Evolutionary conservation across 2,113 vertebrate species (phyloP).

Genomic region (Speoplatyrhinus poulsoni): DNA sequence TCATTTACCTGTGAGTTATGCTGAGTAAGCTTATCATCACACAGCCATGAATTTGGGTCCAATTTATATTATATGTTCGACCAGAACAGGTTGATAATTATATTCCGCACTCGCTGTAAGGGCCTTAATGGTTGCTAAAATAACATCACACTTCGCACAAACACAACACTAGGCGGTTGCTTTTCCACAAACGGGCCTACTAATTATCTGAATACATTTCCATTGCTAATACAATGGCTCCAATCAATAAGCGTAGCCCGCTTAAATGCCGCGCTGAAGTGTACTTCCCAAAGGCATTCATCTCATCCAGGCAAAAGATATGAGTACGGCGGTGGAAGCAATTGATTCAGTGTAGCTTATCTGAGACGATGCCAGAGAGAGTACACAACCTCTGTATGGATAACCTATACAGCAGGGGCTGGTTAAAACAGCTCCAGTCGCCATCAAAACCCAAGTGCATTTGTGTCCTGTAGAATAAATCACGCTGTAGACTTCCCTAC

Average conservation of each 20-base stretch:
- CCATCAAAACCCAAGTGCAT: background rate
- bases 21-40: conserved; percentile 57
- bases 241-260: conserved; percentile 53
- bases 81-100: conserved; percentile 66
- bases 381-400: conserved; percentile 18
- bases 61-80: conserved; percentile 62
- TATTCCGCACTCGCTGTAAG: conserved; percentile 53
- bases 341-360: conserved; percentile 55
- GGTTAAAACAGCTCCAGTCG: conserved; percentile 22
- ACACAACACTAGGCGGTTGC: conserved; percentile 23
- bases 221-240: conserved; percentile 54
- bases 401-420: conserved; percentile 25
- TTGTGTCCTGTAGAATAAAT: background rate
- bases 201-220: conserved; percentile 68
- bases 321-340: conserved; percentile 55
- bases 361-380: conserved; percentile 44
- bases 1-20: conserved; percentile 11
- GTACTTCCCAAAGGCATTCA: conserved; percentile 54
- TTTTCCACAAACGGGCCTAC: conserved; percentile 49
- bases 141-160: conserved; percentile 13
- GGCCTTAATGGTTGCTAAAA: conserved; percentile 25
- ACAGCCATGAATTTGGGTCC: conserved; percentile 58
- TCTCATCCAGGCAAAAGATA: conserved; percentile 43
- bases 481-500: background rate
- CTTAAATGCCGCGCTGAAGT: conserved; percentile 32